phyloP scores from a whole-genome alignment of 92 coral and sea anemone genomes.

The Epizoanthus rinbou region DNA sequence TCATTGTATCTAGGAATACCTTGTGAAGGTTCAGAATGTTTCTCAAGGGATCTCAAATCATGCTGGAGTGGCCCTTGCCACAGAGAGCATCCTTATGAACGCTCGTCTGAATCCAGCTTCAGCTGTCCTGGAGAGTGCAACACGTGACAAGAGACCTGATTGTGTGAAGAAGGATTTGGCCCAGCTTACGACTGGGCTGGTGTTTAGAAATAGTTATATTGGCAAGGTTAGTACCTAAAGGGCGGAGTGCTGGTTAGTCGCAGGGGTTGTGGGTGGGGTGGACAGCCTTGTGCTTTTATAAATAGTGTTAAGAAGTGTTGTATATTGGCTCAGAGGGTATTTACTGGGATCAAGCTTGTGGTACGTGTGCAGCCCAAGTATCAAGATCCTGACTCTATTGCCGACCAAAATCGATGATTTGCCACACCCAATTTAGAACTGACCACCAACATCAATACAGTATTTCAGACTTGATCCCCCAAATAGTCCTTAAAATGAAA shows the following conservation, averaged over 20 bases:
- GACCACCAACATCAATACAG: no score
- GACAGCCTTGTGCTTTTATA: no score
- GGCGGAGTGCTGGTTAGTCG: neutral
- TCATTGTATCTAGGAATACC: constrained; percentile 70
- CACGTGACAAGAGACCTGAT: constrained; percentile 83
- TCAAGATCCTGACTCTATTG: no score
- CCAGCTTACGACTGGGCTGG: constrained; percentile 78
- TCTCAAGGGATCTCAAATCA: constrained; percentile 72
- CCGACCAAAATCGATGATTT: no score
- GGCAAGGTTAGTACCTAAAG: constrained; percentile 73
- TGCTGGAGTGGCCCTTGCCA: constrained; percentile 90
- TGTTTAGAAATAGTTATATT: constrained; percentile 79
- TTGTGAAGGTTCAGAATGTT: constrained; percentile 76
- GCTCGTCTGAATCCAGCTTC: constrained; percentile 79
- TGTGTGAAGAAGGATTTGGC: constrained; percentile 88
- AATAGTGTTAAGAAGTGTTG: no score
- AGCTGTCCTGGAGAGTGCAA: constrained; percentile 71
- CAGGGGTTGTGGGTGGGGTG: neutral
- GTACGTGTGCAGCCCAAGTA: no score
- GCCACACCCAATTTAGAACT: no score
- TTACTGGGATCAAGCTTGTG: no score
- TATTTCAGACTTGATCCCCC: no score
- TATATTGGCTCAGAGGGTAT: no score
- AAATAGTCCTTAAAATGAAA: no score
- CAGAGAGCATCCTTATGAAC: constrained; percentile 80